Base-by-base conservation (phyloP, 2,113 vertebrate genomes). In the Ailuropoda melanoleuca region DNA sequence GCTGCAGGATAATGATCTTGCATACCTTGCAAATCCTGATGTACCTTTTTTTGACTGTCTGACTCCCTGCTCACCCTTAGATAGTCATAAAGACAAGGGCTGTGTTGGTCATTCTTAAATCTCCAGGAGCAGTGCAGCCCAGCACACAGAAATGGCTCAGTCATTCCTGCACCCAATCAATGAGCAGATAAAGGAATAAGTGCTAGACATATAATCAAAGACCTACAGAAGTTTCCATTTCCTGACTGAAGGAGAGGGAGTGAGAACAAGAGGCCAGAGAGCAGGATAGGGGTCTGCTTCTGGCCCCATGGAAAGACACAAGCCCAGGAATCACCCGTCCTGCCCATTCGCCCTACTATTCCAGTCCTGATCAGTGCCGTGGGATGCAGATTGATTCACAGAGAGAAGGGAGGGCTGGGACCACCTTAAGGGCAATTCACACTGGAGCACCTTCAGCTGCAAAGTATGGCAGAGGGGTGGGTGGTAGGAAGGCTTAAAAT, bases 231-330 rank as follows among this genome's bases (percentile, higher is more conserved):
- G 64, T 26, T 18, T 24, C 82, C 50, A 55, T 8, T 46, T 83
- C 50, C 74, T 50, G 15, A 55, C 21, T 11, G 8, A 72, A 72
- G 84, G 37, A 17, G 2, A 21, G 21, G 68, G 8, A 7, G 15
- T 12, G 29, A 17, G 34, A 50, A 23, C 0, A 1, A 46, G 31
- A 46, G 48, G n/a, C 8, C 4, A 12, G 50, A 78, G 60, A 74
- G 21, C 3, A 55, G n/a, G n/a, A 12, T 0, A 4, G 46, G 78
- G 24, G 1, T 24, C 31, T 29, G 72, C 56, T 62, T 2, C n/a
- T 3, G 2, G 4, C 0, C n/a, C 34, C 29, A 3, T 2, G 4
- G 29, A 56, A 43, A 78, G 37, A 64, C 2, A 0, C 3, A 0
- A 53, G 64, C 8, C 60, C 3, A 39, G 14, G 37, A 2, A 2